These are phyloP conservation scores for Crematogaster levior DNA, from an alignment of 2,888 invertebrate genomes.

Conservation along the genomic window DNA sequence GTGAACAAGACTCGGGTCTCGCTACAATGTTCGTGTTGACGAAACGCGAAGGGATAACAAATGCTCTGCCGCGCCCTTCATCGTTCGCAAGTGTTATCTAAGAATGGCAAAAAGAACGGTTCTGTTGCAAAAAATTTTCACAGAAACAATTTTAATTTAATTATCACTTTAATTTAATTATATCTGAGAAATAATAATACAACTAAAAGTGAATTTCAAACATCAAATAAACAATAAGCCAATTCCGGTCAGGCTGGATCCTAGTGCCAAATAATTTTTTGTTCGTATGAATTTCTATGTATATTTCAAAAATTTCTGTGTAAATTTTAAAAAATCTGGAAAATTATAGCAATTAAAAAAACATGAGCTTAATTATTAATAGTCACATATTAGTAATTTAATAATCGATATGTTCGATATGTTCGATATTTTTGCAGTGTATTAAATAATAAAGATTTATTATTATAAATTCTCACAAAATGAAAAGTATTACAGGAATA, in stretches of 20 bases:
- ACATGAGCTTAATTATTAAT: not conserved
- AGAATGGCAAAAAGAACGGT: not conserved
- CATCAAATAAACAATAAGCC: no score
- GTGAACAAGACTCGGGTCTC: slow-evolving; percentile 43
- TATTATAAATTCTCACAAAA: not conserved
- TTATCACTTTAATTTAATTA: no score
- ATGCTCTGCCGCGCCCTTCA: not conserved
- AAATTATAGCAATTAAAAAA: not conserved
- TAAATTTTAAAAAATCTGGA: not conserved
- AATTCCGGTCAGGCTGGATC: no score
- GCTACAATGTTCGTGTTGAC: slow-evolving; percentile 32
- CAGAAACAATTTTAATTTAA: not conserved
- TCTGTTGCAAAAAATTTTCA: not conserved
- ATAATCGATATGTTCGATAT: not conserved
- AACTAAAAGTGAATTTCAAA: not conserved
- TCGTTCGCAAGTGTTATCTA: slow-evolving; percentile 14
- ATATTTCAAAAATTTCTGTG: no score
- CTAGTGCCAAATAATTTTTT: no score
- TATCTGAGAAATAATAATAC: not conserved
- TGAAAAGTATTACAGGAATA: not conserved
- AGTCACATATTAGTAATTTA: not conserved
- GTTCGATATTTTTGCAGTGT: not conserved
- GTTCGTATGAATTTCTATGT: no score
- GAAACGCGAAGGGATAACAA: slow-evolving; percentile 26
- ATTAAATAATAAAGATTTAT: not conserved